Base-by-base conservation (phyloP, 1,140 invertebrate species). In the Eurytemora carolleeae region DNA sequence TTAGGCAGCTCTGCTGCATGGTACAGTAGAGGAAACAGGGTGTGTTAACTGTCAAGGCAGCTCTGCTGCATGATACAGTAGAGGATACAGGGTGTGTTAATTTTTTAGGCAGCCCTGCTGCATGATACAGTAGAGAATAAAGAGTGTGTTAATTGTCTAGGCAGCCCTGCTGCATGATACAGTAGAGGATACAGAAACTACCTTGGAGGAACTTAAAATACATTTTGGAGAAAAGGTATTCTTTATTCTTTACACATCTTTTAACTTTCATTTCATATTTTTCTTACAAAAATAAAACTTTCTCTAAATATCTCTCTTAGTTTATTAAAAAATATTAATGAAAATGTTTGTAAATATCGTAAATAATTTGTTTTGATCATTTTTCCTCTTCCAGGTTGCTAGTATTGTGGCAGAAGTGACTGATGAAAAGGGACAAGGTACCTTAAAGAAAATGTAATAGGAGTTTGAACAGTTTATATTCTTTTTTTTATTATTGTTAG, bases 101-200 rank as follows among this genome's bases (percentile, higher is more conserved):
- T 7, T 44, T 7, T 12, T 44, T n/a, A 44, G 31, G 31, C 31
- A 12, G 31, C 31, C 31, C 31, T 44, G n/a, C 31, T 44, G n/a
- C 7, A n/a, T 44, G 7, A 7, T 44, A 44, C 7, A 12, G 7
- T 44, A 44, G n/a, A 12, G 31, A n/a, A 44, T 7, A 44, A 44
- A n/a, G 7, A n/a, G 7, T n/a, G 31, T n/a, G 7, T 44, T n/a
- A n/a, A n/a, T n/a, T n/a, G n/a, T n/a, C n/a, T n/a, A n/a, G n/a
- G 83, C 84, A n/a, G 87, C 87, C 0, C 65, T 90, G 22, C 72
- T 91, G 1, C 87, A 92, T 70, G 87, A 91, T 68, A 87, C 85
- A 1, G 84, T 91, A 3, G 87, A 92, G 74, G 87, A 91, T 67
- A 91, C 87, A n/a, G 77, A 87, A 25, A 84, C 86, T 2, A 84